Evolutionary conservation across 2,113 vertebrate species (phyloP).

Genomic region (Aegotheles bennettii): DNA sequence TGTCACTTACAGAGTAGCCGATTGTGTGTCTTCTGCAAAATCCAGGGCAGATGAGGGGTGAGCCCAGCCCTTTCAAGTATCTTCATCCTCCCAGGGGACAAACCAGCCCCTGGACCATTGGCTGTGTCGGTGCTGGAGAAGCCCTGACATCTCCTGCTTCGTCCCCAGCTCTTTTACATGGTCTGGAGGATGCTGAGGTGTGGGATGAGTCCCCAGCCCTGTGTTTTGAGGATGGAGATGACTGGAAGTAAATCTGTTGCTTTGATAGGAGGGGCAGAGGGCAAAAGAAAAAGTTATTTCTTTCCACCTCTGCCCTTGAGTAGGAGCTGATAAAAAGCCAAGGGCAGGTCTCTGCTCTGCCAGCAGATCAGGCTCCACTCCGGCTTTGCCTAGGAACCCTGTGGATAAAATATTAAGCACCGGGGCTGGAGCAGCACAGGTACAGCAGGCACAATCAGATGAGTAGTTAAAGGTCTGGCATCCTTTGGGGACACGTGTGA

Average conservation of each 20-base stretch:
- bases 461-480: conserved; percentile 68
- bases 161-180: not conserved
- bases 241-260: conserved; percentile 4
- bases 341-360: not conserved
- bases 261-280: conserved; percentile 32
- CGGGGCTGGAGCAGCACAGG: not conserved
- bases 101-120: no score
- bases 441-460: conserved; percentile 61
- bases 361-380: conserved; percentile 13
- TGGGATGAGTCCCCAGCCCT: not conserved
- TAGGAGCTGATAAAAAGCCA: not conserved
- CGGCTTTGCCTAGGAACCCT: not conserved
- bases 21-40: not conserved
- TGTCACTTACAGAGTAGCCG: not conserved
- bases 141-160: not conserved
- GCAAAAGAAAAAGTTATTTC: conserved; percentile 16
- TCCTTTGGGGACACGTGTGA: conserved; percentile 70
- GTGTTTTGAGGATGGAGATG: not conserved
- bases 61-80: rapidly evolving
- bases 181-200: not conserved
- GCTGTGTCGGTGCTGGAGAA: rapidly evolving
- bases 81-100: not conserved
- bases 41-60: not conserved
- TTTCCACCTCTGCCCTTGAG: not conserved
- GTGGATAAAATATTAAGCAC: conserved; percentile 62